phyloP scores from a whole-genome alignment of 1,140 invertebrate genomes.

The Drosophila ercepeae region DNA sequence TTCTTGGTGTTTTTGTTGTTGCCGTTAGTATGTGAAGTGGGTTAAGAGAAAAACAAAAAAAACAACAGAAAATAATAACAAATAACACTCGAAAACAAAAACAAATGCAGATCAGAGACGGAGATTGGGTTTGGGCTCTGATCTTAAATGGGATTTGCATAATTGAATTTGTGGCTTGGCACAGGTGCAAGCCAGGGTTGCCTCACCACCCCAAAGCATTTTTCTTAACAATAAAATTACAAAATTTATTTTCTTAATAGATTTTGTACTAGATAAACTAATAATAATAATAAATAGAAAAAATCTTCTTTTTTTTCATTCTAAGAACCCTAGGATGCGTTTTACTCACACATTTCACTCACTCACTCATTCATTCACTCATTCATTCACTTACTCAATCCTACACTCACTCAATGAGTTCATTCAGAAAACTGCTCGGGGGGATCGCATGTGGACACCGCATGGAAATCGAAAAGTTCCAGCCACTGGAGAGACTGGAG shows the following conservation, averaged over 20 bases:
- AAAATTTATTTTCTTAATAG: too few species aligned
- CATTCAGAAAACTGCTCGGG: conserved; percentile 40
- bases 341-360: conserved; percentile 11
- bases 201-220: conserved; percentile 3
- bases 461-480: conserved; percentile 51
- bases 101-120: conserved; percentile 61
- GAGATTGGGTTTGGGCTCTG: conserved; percentile 54
- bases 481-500: conserved; percentile 51
- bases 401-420: conserved; percentile 30
- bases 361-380: conserved; percentile 2
- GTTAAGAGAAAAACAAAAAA: conserved; percentile 46
- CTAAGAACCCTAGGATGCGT: too few species aligned
- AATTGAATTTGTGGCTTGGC: conserved; percentile 52
- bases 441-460: conserved; percentile 37
- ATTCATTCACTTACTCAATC: conserved; percentile 9
- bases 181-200: conserved; percentile 69
- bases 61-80: conserved; percentile 26
- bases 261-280: too few species aligned
- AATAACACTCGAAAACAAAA: conserved; percentile 16
- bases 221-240: too few species aligned
- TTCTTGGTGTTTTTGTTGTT: conserved; percentile 36
- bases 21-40: conserved; percentile 66
- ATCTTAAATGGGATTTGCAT: conserved; percentile 74
- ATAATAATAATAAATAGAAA: too few species aligned
- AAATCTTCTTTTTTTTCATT: too few species aligned